Base-by-base conservation (phyloP, 1,140 invertebrate species). In the Oedothorax gibbosus region DNA sequence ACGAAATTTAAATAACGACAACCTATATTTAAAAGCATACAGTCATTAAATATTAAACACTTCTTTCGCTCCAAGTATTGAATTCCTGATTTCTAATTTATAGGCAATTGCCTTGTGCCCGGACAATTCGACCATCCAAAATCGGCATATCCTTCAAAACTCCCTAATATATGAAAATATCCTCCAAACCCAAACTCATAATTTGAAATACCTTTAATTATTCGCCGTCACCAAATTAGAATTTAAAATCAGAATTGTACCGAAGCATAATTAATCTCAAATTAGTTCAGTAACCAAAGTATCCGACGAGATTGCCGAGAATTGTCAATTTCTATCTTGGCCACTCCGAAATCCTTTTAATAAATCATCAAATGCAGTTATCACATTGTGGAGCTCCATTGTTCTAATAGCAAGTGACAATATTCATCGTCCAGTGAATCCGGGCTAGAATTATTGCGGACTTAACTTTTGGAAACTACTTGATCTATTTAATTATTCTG, bases 351-450 rank as follows among this genome's bases (percentile, higher is more conserved):
- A 11, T 51, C 53, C 64, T 79, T 54, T 79, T 79, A 79, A 79
- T 79, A 79, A 79, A 79, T 79, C 77, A 68, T 50, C 53, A 20
- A 68, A 79, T 68, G 77, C 35, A 79, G 77, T 79, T 79, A 79
- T 79, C 77, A 56, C 77, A 79, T 79, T 79, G 66, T 65, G 54
- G 57, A 20, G 51, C 50, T n/a, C 64, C 60, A 18, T 65, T 77
- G 75, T 77, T 57, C 14, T n/a, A 64, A 62, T 65, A 56, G 49
- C 50, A 65, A 51, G 60, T 77, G 75, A 77, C 75, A 77, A 77
- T 64, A 77, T 50, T 77, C 60, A 35, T 53, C 68, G 50, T 53
- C 7, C 65, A 49, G 49, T 56, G 50, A 7, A 79, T 54, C 50
- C 77, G 77, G 68, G 77, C 21, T 18, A 68, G 53, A 79, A 79